These are phyloP conservation scores for Xestia ashworthii DNA, from an alignment of 2,888 invertebrate species.

Conservation along the genomic window DNA sequence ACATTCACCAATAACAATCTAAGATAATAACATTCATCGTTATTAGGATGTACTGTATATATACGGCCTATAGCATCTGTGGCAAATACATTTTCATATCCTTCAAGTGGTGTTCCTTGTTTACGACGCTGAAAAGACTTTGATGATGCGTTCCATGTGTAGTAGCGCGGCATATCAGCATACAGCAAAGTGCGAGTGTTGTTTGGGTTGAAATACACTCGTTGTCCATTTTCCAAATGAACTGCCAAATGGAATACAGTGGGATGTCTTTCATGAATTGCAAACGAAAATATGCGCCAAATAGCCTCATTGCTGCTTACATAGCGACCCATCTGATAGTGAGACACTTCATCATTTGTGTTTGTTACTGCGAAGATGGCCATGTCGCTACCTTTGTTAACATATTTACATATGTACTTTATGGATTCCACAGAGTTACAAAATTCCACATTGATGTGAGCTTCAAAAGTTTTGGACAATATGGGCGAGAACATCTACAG, in stretches of 20 bases:
- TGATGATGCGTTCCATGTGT: background rate
- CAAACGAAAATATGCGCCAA: too few relatives aligned
- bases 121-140: conserved; percentile 11
- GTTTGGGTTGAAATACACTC: background rate
- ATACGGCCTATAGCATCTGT: background rate
- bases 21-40: conserved; percentile 15
- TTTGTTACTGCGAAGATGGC: background rate
- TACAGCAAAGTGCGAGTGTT: conserved; percentile 3
- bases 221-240: conserved; percentile 13
- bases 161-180: background rate
- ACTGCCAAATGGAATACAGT: conserved; percentile 22
- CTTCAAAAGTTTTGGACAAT: conserved; percentile 9
- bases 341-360: background rate
- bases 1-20: conserved; percentile 4
- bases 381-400: conserved; percentile 11
- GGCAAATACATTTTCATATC: conserved; percentile 1
- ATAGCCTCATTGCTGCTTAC: too few relatives aligned
- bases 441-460: conserved; percentile 24
- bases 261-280: conserved; percentile 18
- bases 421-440: conserved; percentile 4
- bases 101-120: conserved; percentile 16
- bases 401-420: conserved; percentile 2
- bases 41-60: conserved; percentile 10
- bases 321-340: conserved; percentile 3
- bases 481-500: background rate